Evolutionary conservation across 2,113 vertebrate genomes (phyloP), one percentile per base, ranked within the genome.

Genomic region (Alethe castanea): DNA sequence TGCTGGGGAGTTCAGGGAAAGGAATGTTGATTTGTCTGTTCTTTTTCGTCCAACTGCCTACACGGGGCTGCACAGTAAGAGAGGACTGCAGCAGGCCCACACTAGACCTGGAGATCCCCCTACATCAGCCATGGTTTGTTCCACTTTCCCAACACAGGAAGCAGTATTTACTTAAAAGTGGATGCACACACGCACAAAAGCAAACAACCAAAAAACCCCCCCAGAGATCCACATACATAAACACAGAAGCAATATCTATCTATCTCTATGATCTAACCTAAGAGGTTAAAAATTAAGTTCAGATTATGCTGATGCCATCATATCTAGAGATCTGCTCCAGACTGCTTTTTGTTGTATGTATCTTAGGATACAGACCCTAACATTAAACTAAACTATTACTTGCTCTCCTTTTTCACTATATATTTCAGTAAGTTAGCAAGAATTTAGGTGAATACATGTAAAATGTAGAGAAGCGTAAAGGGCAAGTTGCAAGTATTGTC

Each of bases 11-110:
- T 70, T 86, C 77, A 86, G 73, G 89, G 87, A 97, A 90, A 96
- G 82, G 95, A 96, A 97, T 94, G 96, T 71, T 85, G 91, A 90
- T 94, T 91, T 94, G 88, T 92, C 80, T 66, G 95, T 88, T 97
- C 81, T 94, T 90, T 96, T 94, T 95, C 91, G 61, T 57, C 84
- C 90, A 88, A 59, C 84, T 62, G 89, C 89, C 90, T 84, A 28
- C 90, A 42, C 42, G 14, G 31, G 72, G 42, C 76, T 67, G 65
- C 25, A 25, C 28, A 73, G 36, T 8, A 47, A 56, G 69, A 67
- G 6, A 59, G 64, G 64, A 45, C 60, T 53, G 31, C 45, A 78
- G 82, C 29, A 81, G 82, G 60, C 28, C 71, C 67, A 57, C 35
- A 80, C 20, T 8, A 47, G 20, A 76, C 59, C 78, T 52, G 36